Evolutionary conservation across 2,113 vertebrate species (phyloP).

Genomic region (Oplegnathus fasciatus): DNA sequence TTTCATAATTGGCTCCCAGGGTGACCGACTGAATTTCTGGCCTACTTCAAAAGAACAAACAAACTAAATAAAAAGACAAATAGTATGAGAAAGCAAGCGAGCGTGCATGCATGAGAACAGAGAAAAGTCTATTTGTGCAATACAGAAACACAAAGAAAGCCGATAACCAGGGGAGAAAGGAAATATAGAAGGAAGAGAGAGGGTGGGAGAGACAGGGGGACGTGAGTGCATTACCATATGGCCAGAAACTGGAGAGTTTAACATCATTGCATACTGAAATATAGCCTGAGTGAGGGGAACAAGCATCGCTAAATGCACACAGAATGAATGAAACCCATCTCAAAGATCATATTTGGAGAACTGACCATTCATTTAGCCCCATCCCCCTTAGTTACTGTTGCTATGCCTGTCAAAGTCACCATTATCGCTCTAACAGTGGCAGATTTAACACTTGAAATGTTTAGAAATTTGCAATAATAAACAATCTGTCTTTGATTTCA

Average conservation of each 20-base stretch:
- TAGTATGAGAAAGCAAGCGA: background rate
- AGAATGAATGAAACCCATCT: no score
- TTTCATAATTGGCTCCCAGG: slow-evolving; percentile 47
- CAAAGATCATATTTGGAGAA: background rate
- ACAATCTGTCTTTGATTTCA: background rate
- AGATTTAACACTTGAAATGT: background rate
- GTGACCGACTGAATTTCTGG: slow-evolving; percentile 31
- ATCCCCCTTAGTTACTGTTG: background rate
- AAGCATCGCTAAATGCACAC: background rate
- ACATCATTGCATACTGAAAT: slow-evolving; percentile 35
- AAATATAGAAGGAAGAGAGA: slow-evolving; percentile 3
- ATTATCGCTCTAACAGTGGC: background rate
- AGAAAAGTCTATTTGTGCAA: slow-evolving; percentile 1
- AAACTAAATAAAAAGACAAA: slow-evolving; percentile 15
- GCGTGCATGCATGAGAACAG: background rate
- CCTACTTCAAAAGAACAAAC: slow-evolving; percentile 38
- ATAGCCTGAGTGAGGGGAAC: slow-evolving; percentile 18
- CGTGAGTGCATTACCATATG: slow-evolving; percentile 53
- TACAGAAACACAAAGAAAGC: slow-evolving; percentile 15
- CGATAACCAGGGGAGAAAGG: slow-evolving; percentile 10
- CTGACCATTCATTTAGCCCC: background rate
- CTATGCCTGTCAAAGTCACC: background rate
- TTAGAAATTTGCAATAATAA: background rate
- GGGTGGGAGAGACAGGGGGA: slow-evolving; percentile 18
- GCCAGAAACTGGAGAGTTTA: slow-evolving; percentile 7